These are phyloP conservation scores for Spodoptera exigua DNA, from an alignment of 2,888 invertebrate genomes.

Conservation along the genomic window DNA sequence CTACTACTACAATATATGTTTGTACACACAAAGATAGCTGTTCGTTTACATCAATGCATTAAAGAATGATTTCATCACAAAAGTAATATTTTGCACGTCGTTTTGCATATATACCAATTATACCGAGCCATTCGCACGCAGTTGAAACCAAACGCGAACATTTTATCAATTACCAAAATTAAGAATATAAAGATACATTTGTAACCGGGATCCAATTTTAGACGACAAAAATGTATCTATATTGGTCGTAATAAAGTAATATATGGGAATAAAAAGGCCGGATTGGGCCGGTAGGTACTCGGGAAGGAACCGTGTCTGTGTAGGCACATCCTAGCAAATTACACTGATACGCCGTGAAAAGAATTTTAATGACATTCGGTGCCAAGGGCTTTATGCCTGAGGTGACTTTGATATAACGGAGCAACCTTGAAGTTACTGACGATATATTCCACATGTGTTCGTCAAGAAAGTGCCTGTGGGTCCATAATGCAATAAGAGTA, in stretches of 20 bases:
- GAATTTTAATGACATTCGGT: conserved; percentile 68
- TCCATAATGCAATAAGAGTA: conserved; percentile 32
- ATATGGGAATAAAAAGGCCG: conserved; percentile 52
- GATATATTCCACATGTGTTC: conserved; percentile 27
- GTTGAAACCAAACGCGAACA: conserved; percentile 30
- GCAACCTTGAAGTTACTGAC: conserved; percentile 20
- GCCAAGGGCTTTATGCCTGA: conserved; percentile 52
- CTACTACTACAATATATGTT: not conserved
- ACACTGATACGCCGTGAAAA: conserved; percentile 60
- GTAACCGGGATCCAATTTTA: conserved; percentile 50
- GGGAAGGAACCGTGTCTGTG: conserved; percentile 24
- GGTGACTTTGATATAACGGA: conserved; percentile 49
- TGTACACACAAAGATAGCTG: not conserved
- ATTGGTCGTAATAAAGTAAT: conserved; percentile 56
- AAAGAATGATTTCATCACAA: not conserved
- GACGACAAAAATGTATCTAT: conserved; percentile 53
- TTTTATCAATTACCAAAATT: conserved; percentile 49
- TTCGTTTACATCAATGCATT: conserved; percentile 1
- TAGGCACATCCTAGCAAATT: conserved; percentile 57
- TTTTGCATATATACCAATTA: conserved; percentile 36
- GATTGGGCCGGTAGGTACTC: conserved; percentile 45
- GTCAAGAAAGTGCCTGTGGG: conserved; percentile 20
- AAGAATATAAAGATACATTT: conserved; percentile 52
- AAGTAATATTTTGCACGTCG: conserved; percentile 1
- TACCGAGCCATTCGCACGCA: conserved; percentile 34